These are phyloP conservation scores for Epistrophella euchroma DNA, from an alignment of 2,888 invertebrate genomes.

Conservation along the genomic window DNA sequence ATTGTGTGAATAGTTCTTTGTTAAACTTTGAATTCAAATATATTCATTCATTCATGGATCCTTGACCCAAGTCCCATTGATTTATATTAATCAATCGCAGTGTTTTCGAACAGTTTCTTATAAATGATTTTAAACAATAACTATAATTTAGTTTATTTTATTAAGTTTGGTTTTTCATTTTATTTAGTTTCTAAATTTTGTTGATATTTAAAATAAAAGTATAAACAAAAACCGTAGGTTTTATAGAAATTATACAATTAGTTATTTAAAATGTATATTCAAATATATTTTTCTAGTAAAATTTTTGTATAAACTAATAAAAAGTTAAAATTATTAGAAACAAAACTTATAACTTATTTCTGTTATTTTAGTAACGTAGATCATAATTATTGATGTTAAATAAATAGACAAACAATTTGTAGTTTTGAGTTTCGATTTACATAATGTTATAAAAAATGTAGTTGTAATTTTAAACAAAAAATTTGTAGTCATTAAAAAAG, in stretches of 20 bases:
- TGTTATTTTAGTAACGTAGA: conserved; percentile 43
- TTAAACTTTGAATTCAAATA: conserved; percentile 42
- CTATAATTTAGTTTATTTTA: conserved; percentile 18
- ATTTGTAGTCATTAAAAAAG: conserved; percentile 11
- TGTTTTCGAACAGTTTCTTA: conserved; percentile 8
- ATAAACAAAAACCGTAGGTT: not conserved
- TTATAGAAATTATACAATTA: conserved; percentile 6
- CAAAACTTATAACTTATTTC: conserved; percentile 3
- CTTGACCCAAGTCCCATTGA: conserved; percentile 6
- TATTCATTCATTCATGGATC: conserved; percentile 36
- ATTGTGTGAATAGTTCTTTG: conserved; percentile 70
- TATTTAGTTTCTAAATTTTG: not conserved
- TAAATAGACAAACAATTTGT: conserved; percentile 26
- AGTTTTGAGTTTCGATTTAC: conserved; percentile 63
- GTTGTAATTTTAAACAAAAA: not conserved
- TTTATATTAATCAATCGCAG: not conserved
- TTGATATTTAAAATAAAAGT: not conserved
- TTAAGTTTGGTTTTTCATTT: not conserved
- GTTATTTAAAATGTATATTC: not conserved
- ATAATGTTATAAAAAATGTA: conserved; percentile 33
- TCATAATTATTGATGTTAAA: conserved; percentile 7
- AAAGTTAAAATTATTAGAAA: conserved; percentile 25
- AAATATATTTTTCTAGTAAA: not conserved
- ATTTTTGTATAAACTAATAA: not conserved
- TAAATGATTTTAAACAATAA: not conserved